These are phyloP conservation scores for Solenodon paradoxus DNA, from an alignment of 2,113 vertebrate genomes.

Conservation along the genomic window DNA sequence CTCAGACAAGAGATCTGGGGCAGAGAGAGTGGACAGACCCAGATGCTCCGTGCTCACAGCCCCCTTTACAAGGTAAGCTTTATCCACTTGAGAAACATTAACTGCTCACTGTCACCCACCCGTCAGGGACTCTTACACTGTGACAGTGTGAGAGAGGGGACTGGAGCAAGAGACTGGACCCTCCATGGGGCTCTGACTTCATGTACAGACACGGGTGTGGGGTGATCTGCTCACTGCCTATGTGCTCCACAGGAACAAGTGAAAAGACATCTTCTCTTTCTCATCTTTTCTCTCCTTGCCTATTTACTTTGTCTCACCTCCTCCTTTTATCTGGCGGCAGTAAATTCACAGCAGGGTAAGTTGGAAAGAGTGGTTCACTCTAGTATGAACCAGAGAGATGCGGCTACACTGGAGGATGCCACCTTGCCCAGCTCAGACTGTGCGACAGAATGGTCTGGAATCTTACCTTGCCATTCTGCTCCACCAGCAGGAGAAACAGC, in stretches of 20 bases:
- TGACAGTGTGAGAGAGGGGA: not conserved
- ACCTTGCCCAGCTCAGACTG: not conserved
- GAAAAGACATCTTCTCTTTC: not conserved
- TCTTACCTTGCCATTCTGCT: not conserved
- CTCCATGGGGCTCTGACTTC: fast-evolving
- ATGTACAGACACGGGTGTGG: not conserved
- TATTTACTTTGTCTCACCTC: not conserved
- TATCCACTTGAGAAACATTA: not conserved
- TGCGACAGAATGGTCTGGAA: not conserved
- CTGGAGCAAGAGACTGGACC: not conserved
- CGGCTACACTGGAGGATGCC: not conserved
- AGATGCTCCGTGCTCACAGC: not conserved
- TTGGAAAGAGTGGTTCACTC: not conserved
- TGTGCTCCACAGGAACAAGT: not conserved
- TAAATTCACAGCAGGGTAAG: not conserved
- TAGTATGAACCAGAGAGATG: not conserved
- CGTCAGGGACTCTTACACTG: not conserved
- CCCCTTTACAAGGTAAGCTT: not conserved
- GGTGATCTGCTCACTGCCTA: fast-evolving
- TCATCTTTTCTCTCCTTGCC: not conserved
- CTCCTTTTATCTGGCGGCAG: not conserved
- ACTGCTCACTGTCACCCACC: not conserved
- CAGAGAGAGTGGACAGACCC: not conserved
- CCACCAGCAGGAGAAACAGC: not conserved
- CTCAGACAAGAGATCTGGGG: not conserved